Evolutionary conservation across 2,113 vertebrate genomes (phyloP).

Genomic region (Chionomys nivalis): DNA sequence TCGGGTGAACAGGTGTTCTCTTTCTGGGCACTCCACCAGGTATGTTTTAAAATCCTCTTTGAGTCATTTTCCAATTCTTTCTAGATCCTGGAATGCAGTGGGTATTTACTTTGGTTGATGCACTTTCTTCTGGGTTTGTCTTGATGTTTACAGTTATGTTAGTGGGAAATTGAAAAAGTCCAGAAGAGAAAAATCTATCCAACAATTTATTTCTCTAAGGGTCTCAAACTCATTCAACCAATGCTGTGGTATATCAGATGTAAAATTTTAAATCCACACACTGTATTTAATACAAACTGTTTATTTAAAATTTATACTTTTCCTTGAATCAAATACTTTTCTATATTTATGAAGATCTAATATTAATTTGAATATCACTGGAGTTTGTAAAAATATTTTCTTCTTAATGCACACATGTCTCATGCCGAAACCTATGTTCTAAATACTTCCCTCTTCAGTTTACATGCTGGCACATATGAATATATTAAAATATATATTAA

Average conservation of each 20-base stretch:
- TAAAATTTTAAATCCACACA: constrained; percentile 21
- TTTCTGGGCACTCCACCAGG: not conserved
- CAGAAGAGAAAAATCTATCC: not conserved
- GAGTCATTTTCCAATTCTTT: constrained; percentile 44
- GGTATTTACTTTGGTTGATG: not conserved
- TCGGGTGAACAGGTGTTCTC: not conserved
- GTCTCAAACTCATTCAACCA: not conserved
- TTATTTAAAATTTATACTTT: not conserved
- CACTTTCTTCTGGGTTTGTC: constrained; percentile 37
- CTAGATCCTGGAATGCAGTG: not conserved
- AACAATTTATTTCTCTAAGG: constrained; percentile 1
- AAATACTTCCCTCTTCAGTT: not conserved
- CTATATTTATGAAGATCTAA: not conserved
- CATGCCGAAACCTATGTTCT: not conserved
- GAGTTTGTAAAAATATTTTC: not conserved
- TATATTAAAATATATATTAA: not conserved
- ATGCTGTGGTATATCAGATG: not conserved
- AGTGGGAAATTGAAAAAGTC: constrained; percentile 15
- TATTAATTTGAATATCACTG: constrained; percentile 28
- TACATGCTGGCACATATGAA: not conserved
- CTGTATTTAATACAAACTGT: not conserved
- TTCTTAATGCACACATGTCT: not conserved
- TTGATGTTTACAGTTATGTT: constrained; percentile 27
- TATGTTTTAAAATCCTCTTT: constrained; percentile 11
- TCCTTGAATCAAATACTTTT: constrained; percentile 25